A percentile compares a stretch with the other conserved stretches of the same genome.
Conservation (phyloP, 2,797 vertebrate species). For the Hemibagrus guttatus region DNA sequence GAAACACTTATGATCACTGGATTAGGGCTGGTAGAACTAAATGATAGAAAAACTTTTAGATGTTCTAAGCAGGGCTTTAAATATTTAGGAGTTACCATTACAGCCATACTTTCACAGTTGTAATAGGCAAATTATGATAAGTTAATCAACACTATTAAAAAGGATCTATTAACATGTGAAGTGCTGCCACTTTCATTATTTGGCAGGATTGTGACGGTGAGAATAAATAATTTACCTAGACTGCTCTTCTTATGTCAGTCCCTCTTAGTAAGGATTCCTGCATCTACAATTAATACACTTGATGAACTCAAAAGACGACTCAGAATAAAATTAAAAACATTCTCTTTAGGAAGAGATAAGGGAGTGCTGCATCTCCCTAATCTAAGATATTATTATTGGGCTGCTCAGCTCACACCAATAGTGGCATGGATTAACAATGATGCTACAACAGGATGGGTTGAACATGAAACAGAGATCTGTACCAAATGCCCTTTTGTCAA, state of each 20-base stretch:
- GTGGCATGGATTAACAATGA: not conserved
- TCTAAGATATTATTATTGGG: not conserved
- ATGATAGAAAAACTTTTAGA: not conserved
- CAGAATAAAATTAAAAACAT: not conserved
- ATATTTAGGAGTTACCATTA: not conserved
- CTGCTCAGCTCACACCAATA: not conserved
- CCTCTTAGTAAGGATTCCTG: not conserved
- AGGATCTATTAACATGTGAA: not conserved
- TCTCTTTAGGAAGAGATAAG: not conserved
- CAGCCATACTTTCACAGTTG: not conserved
- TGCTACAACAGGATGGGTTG: not conserved
- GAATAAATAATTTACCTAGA: not conserved
- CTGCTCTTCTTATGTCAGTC: not conserved
- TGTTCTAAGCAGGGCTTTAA: not conserved
- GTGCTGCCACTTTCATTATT: not conserved
- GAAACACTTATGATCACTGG: not conserved
- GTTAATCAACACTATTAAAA: not conserved
- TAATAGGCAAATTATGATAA: not conserved
- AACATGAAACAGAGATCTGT: not conserved
- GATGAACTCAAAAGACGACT: not conserved
- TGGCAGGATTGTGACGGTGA: not conserved
- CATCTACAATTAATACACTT: not conserved
- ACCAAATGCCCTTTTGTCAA: not conserved
- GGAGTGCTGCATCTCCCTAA: not conserved
- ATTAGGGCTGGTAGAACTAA: not conserved